Percentiles rank a stretch among this genome's conserved stretches.
Conservation (phyloP, 2,888 invertebrate species). For the Synergus umbraculus region DNA sequence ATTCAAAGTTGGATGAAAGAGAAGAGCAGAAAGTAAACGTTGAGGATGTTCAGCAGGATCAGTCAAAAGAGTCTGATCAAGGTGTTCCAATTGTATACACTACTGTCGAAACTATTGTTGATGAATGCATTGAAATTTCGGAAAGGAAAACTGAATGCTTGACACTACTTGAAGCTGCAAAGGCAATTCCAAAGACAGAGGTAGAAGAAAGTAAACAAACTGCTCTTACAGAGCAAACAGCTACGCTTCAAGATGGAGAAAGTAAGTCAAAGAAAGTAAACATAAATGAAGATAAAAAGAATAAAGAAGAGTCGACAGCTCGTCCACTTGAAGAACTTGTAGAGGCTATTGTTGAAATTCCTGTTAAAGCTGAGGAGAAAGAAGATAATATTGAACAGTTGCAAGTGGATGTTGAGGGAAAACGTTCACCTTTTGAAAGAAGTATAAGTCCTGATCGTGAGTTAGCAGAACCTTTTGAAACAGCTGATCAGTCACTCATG, state of each 20-base stretch:
- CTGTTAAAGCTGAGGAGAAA: not conserved
- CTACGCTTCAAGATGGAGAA: not conserved
- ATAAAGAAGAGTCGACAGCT: conserved; percentile 55
- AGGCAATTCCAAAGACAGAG: conserved; percentile 36
- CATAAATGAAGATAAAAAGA: not conserved
- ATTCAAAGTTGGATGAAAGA: conserved; percentile 49
- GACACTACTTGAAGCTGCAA: conserved; percentile 59
- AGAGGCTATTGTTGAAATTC: conserved; percentile 62
- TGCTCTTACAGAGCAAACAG: conserved; percentile 15
- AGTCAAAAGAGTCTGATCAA: conserved; percentile 40
- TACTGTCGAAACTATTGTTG: conserved; percentile 65
- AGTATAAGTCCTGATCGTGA: conserved; percentile 11
- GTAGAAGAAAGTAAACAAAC: conserved; percentile 8
- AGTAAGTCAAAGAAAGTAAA: not conserved
- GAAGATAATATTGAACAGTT: not conserved
- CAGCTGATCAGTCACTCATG: not conserved
- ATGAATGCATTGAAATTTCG: conserved; percentile 67
- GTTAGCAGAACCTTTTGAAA: not conserved
- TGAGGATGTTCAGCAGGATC: conserved; percentile 46
- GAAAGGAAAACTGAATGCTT: conserved; percentile 65
- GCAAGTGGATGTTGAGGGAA: not conserved
- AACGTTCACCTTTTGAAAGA: not conserved
- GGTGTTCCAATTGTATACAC: conserved; percentile 59
- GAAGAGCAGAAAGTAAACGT: conserved; percentile 48
- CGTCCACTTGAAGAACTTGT: conserved; percentile 65